Evolutionary conservation across 2,888 invertebrate genomes (phyloP).

Genomic region (Drosophila meridionalis): DNA sequence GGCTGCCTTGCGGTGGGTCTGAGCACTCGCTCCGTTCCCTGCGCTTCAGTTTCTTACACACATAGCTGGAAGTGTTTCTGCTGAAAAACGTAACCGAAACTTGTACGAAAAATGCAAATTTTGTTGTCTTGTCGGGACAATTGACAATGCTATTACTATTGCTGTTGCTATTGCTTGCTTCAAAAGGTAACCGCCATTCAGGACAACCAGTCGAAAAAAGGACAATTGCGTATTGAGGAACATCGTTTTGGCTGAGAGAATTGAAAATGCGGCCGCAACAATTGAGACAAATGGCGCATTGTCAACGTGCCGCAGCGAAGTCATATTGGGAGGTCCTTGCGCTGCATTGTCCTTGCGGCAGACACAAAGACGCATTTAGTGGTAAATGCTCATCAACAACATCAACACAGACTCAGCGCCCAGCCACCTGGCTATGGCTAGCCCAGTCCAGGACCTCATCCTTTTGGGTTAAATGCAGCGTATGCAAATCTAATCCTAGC

Average conservation of each 20-base stretch:
- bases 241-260: constrained; percentile 66
- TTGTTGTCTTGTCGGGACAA: constrained; percentile 33
- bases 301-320: constrained; percentile 65
- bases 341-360: constrained; percentile 27
- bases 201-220: constrained; percentile 50
- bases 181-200: constrained; percentile 59
- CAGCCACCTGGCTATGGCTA: constrained; percentile 37
- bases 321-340: constrained; percentile 78
- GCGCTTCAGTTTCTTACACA: constrained; percentile 7
- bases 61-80: constrained; percentile 50
- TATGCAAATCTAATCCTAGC: constrained; percentile 48
- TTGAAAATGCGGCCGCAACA: constrained; percentile 54
- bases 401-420: constrained; percentile 21
- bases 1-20: constrained; percentile 71
- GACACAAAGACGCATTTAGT: constrained; percentile 61
- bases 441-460: constrained; percentile 3
- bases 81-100: constrained; percentile 47
- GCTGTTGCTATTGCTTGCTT: constrained; percentile 50
- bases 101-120: constrained; percentile 73
- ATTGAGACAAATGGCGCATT: constrained; percentile 67
- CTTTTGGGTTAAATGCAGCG: constrained; percentile 58
- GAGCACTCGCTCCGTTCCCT: constrained; percentile 3
- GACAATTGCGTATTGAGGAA: constrained; percentile 78
- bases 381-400: constrained; percentile 56
- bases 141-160: constrained; percentile 44